Evolutionary conservation across 2,113 vertebrate species (phyloP), one percentile per base, ranked within the genome.

Genomic region (Epinephelus fuscoguttatus): DNA sequence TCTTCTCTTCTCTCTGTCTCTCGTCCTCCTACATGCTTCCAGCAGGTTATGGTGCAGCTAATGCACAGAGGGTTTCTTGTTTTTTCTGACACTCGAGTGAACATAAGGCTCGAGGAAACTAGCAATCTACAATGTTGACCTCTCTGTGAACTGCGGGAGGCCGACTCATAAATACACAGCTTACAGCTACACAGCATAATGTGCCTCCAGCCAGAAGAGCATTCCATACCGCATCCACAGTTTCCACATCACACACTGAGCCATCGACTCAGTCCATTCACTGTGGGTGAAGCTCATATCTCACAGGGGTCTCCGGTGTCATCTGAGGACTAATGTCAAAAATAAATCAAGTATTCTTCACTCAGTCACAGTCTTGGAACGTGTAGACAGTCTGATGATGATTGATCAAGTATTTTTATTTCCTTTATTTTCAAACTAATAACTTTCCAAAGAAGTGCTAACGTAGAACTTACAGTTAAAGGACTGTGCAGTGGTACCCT

Each of bases 91-190:
- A 81, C 18, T 52, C 6, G 23, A 69, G 70, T 69, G 49, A 91
- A 81, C 59, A 84, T 13, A 40, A 56, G 73, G 70, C 86, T 75
- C 25, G 73, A 27, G 70, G 52, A 66, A 84, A 67, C 30, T 68
- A 52, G 64, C 67, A 75, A 80, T 85, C 52, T 70, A 78, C 72
- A 80, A 78, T 2, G 19, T 61, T 94, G 89, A 94, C 91, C 89
- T 80, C 61, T 63, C 4, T 30, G 59, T 85, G 87, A 94, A 93
- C 93, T 64, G 66, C 61, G 4, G 19, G 27, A 76, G 78, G 85
- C 87, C 83, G 75, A 77, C 79, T 81, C 74, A 86, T 85, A 90
- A 90, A 88, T 74, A 86, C 66, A 80, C 55, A 80, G 82, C 82
- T 89, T 80, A 78, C 72, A 87, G 89, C 68, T 11, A 69, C 75